These are phyloP conservation scores for Drosophila aff. DNA, from an alignment of 1,140 invertebrate species.

Conservation along the genomic window DNA sequence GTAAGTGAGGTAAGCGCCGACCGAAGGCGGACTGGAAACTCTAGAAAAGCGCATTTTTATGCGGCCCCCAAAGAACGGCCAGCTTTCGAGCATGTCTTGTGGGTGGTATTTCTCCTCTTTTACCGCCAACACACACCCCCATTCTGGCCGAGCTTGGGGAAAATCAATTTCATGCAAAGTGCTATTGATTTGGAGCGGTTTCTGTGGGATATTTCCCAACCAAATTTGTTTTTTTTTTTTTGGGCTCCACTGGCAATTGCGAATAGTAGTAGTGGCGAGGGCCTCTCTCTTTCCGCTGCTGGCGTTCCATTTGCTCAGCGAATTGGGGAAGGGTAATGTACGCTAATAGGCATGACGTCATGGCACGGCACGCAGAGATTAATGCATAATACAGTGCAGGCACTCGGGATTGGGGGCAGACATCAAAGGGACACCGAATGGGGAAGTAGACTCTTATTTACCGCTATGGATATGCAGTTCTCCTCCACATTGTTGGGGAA, in stretches of 20 bases:
- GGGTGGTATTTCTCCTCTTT: constrained; percentile 47
- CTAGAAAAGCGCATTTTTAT: constrained; percentile 46
- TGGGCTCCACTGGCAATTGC: background rate
- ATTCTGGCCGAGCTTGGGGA: constrained; percentile 10
- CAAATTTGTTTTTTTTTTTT: background rate
- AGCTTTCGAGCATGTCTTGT: constrained; percentile 32
- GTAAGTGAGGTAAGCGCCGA: constrained; percentile 53
- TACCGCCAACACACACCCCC: constrained; percentile 25
- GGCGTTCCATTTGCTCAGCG: constrained; percentile 47
- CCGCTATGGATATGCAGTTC: constrained; percentile 97
- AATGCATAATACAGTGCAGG: constrained; percentile 53
- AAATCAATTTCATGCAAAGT: constrained; percentile 57
- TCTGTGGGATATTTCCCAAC: constrained; percentile 23
- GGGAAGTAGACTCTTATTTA: constrained; percentile 88
- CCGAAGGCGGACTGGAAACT: constrained; percentile 53
- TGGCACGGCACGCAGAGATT: constrained; percentile 49
- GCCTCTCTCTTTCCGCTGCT: constrained; percentile 40
- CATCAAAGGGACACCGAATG: constrained; percentile 8
- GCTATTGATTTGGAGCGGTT: constrained; percentile 37
- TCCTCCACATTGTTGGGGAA: constrained; percentile 97
- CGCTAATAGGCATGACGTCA: constrained; percentile 59
- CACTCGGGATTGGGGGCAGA: background rate
- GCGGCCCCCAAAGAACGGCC: constrained; percentile 36
- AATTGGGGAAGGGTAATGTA: constrained; percentile 52
- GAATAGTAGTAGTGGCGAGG: background rate